Evolutionary conservation across 1,140 invertebrate genomes (phyloP).

Genomic region (Solenopsis fugax): DNA sequence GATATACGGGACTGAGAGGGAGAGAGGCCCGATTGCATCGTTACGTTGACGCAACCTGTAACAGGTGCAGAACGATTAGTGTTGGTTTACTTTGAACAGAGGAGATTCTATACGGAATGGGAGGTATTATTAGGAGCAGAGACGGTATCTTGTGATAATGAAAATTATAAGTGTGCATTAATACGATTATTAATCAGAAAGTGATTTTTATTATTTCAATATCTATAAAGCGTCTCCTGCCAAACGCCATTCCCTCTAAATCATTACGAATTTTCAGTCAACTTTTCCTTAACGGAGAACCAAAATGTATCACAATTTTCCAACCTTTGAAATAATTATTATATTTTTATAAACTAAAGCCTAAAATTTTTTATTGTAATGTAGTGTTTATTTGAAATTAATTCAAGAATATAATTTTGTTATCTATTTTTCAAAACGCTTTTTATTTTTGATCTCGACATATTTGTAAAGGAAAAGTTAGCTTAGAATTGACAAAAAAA

Average conservation of each 20-base stretch:
- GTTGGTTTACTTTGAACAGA: not conserved
- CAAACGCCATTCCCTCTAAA: not conserved
- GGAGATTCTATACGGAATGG: not conserved
- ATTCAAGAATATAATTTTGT: slow-evolving; percentile 9
- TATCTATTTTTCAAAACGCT: not conserved
- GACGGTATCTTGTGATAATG: slow-evolving; percentile 12
- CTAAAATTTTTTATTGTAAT: slow-evolving; percentile 11
- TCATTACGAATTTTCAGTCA: not conserved
- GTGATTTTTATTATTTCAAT: slow-evolving; percentile 29
- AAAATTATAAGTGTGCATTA: slow-evolving; percentile 36
- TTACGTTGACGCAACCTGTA: slow-evolving; percentile 6
- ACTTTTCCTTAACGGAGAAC: not conserved
- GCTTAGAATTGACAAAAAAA: not conserved
- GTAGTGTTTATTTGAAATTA: not conserved
- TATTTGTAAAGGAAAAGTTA: not conserved
- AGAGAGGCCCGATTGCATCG: slow-evolving; percentile 56
- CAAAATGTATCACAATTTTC: not conserved
- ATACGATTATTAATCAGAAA: slow-evolving; percentile 25
- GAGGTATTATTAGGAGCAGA: not conserved
- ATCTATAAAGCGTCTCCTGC: not conserved
- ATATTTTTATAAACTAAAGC: not conserved
- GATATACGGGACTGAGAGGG: slow-evolving; percentile 13
- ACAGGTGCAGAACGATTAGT: slow-evolving; percentile 7
- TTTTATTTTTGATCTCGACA: not conserved
- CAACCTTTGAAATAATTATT: not conserved